Evolutionary conservation across 2,113 vertebrate genomes (phyloP).

Genomic region (Strigops habroptila): DNA sequence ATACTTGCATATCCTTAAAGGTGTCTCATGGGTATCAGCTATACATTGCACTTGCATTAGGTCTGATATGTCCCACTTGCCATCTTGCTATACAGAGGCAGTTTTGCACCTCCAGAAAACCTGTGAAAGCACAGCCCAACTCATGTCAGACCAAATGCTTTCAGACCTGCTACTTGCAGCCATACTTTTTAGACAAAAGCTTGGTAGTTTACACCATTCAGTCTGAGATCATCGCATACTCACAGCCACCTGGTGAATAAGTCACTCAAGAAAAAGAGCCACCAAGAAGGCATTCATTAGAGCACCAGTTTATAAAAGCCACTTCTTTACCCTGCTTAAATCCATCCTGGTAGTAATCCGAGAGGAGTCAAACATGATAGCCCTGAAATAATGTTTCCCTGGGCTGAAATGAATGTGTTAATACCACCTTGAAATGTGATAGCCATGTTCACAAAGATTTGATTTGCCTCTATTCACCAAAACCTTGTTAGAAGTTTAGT

Average conservation of each 20-base stretch:
- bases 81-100: neutral
- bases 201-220: neutral
- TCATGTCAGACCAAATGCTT: neutral
- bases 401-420: neutral
- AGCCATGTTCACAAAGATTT: neutral
- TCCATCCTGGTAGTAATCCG: neutral
- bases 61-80: accelerated
- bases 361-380: neutral
- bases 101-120: neutral
- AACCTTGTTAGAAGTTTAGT: neutral
- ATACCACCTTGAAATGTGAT: neutral
- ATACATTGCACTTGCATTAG: neutral
- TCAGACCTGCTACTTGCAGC: neutral
- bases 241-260: neutral
- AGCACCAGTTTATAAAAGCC: neutral
- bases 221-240: neutral
- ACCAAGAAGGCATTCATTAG: neutral
- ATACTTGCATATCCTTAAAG: neutral
- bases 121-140: neutral
- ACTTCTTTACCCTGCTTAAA: neutral
- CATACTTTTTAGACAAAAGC: neutral
- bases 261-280: neutral
- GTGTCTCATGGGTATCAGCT: neutral
- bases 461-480: neutral
- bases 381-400: neutral